Base-by-base conservation (phyloP, 2,888 invertebrate genomes). In the Protula sp. region DNA sequence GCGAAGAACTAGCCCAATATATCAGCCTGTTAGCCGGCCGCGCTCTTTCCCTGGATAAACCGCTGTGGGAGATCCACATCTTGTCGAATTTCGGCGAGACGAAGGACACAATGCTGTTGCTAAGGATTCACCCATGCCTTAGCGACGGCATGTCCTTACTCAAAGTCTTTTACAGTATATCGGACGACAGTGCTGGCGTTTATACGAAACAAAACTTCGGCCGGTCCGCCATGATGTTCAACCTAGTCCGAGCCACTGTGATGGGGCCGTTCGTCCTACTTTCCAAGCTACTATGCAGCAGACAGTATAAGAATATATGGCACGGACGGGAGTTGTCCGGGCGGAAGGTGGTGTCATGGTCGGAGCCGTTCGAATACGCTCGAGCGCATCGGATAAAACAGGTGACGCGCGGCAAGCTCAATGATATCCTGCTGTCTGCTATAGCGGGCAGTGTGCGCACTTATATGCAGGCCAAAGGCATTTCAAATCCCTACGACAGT, bases 21-120 rank as follows among this genome's bases (percentile, higher is more conserved):
- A 73, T 85, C 4, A 80, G 81, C 1, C 72, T 77, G 27, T 75
- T 84, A 59, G 77, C 84, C 53, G 75, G 75, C 2, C 75, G 79
- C 55, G 79, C 81, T 1, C 70, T 85, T 55, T 72, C 81, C 0
- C 63, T 72, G 22, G 80, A 81, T 26, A 77, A 78, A 57, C 84
- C 85, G 0, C 78, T 85, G 4, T 85, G 85, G 85, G 84, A 85
- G 70, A 75, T 85, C 31, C 82, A 83, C 55, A 79, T 85, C 3
- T 66, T 85, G 14, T 76, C 78, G 2, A 77, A 81, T 61, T 83
- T 80, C 65, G 81, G 82, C 2, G 74, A 77, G 27, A 70, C 70
- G 2, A 71, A 76, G 58, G 83, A 83, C 63, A 82, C 83, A 0
- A 77, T 83, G 45, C 74, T 82, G 4, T 73, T 84, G 51, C 73